phyloP scores from a whole-genome alignment of 2,888 invertebrate genomes.

The Sericinus montela region DNA sequence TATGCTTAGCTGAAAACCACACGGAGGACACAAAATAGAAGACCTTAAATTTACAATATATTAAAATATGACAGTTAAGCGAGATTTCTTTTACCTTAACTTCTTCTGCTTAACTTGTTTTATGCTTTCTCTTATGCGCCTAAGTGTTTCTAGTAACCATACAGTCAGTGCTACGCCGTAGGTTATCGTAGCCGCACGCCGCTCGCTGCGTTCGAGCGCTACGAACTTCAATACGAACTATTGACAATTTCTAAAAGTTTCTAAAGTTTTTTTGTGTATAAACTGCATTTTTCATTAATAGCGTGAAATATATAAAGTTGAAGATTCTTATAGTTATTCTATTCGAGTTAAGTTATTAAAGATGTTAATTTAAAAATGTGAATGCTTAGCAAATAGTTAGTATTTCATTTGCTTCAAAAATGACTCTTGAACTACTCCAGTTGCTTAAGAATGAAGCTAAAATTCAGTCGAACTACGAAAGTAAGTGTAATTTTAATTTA shows the following conservation, averaged over 20 bases:
- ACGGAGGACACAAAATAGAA: no score
- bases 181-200: conserved; percentile 61
- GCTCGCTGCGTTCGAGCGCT: conserved; percentile 33
- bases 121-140: background rate
- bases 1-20: no score
- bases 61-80: background rate
- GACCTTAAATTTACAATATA: no score
- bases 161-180: conserved; percentile 65
- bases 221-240: conserved; percentile 43
- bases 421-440: conserved; percentile 7
- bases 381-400: background rate
- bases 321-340: background rate
- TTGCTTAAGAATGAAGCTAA: conserved; percentile 5
- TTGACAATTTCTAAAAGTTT: background rate
- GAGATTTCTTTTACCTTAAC: background rate
- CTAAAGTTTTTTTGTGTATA: background rate
- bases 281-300: no score
- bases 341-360: background rate
- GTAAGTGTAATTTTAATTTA: conserved; percentile 2
- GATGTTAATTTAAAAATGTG: background rate
- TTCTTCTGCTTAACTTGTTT: background rate
- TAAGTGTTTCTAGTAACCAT: background rate
- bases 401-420: background rate
- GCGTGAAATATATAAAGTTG: no score
- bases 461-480: background rate